phyloP scores from a whole-genome alignment of 2,888 invertebrate genomes.

The Abrostola triplasia region DNA sequence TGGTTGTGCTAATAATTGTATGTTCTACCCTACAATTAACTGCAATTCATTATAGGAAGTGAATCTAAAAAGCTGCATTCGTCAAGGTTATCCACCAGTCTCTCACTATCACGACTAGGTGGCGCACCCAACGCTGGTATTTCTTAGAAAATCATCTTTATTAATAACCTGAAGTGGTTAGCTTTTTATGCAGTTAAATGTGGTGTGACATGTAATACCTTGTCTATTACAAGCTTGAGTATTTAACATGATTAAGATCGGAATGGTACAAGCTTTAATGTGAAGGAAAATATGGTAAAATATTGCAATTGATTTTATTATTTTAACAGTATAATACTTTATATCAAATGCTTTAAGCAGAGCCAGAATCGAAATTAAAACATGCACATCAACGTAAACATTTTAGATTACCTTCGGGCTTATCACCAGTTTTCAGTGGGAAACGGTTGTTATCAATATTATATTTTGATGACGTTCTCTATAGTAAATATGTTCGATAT shows the following conservation, averaged over 20 bases:
- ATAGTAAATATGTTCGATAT: too few relatives aligned
- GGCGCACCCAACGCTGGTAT: constrained; percentile 49
- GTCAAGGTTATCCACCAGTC: constrained; percentile 51
- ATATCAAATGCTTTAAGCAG: neutral
- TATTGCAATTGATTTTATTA: neutral
- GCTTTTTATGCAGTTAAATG: constrained; percentile 41
- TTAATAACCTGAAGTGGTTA: constrained; percentile 37
- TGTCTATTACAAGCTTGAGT: constrained; percentile 6
- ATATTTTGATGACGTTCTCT: too few relatives aligned
- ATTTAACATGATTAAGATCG: neutral
- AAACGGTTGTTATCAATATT: too few relatives aligned
- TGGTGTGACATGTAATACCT: constrained; percentile 15
- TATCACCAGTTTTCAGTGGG: too few relatives aligned
- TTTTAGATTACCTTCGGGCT: too few relatives aligned
- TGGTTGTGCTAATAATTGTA: constrained; percentile 5
- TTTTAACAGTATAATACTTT: neutral
- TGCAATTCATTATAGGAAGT: constrained; percentile 52
- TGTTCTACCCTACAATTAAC: constrained; percentile 6
- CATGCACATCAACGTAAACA: too few relatives aligned
- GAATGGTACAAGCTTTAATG: constrained; percentile 4
- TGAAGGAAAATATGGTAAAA: neutral
- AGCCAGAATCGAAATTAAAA: neutral
- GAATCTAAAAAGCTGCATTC: constrained; percentile 41
- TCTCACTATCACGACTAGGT: constrained; percentile 21
- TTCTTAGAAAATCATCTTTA: constrained; percentile 60